Base-by-base conservation (phyloP, 2,888 invertebrate species). In the Fragum sueziense region DNA sequence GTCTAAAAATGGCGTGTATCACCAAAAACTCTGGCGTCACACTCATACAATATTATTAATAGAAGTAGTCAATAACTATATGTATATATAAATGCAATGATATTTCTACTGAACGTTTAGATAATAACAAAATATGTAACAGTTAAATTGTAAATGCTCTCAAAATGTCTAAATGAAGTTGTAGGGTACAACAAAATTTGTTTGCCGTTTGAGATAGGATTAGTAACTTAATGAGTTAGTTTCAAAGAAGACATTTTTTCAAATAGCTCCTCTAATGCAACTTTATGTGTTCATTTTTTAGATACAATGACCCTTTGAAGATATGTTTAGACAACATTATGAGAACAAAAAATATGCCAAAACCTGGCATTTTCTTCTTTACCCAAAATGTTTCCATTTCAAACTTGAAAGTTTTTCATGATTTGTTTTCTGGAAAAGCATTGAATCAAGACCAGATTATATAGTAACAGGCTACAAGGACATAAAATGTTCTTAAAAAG, bases 1-100 rank as follows among this genome's bases (percentile, higher is more conserved):
- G 77, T 84, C 84, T 84, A 84, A 84, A 47, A 84, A 80, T 77
- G 74, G 65, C 22, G 65, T 65, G 25, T 27, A 65, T 22, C 65
- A 41, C 65, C 65, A 33, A 65, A 41, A 65, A 33, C n/a, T 34
- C 37, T 41, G 41, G 37, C 65, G 65, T 37, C 34, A 37, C 65
- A 65, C 41, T 41, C n/a, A n/a, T 33, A 65, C 65, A 41, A 65
- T 61, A 41, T 62, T 65, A 65, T 65, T 65, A 41, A 65, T 65
- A 65, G 65, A 65, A 65, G 65, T 65, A 25, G 25, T 65, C 41
- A 65, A 65, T 65, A 65, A 65, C 65, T 65, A 62, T 57, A 57
- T 62, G 65, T 65, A 65, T 65, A 65, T 65, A 65, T 65, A 65
- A 65, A 65, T 65, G 65, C 65, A 65, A 65, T 65, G 65, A 65